Conservation (phyloP, 2,888 invertebrate species). For the Nysson spinosus region DNA sequence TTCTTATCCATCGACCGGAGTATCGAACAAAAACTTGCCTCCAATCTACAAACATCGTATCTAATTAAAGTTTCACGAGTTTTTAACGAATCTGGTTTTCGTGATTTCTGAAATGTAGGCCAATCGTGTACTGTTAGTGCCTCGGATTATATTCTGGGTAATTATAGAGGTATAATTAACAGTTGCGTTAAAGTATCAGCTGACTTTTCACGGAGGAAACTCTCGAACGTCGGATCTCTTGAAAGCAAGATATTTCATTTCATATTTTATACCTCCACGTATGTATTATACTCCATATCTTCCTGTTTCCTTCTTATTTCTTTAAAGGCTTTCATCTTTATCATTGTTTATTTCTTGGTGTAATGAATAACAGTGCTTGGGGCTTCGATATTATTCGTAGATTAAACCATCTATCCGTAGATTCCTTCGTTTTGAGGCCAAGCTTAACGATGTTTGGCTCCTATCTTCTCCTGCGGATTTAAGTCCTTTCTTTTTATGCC, state of each 20-base stretch:
- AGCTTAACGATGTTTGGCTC: slow-evolving; percentile 1
- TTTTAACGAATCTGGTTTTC: slow-evolving; percentile 3
- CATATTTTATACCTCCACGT: background rate
- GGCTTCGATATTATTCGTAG: slow-evolving; percentile 30
- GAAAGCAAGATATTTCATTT: slow-evolving; percentile 3
- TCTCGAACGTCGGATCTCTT: background rate
- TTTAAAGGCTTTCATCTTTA: background rate
- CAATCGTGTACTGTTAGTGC: background rate
- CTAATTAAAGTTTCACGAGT: background rate
- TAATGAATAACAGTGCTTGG: slow-evolving; percentile 8
- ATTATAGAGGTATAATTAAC: slow-evolving; percentile 29
- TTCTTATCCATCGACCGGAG: no score
- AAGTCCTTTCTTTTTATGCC: slow-evolving; percentile 15
- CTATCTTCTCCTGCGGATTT: no score
- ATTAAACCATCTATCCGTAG: slow-evolving; percentile 25
- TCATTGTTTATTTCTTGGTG: slow-evolving; percentile 10
- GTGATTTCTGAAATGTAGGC: slow-evolving; percentile 31
- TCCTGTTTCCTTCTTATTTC: background rate
- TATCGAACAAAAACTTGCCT: no score
- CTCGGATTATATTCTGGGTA: background rate
- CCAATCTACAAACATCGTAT: background rate
- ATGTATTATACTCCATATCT: background rate
- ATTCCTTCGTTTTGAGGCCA: slow-evolving; percentile 10
- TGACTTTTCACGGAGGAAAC: slow-evolving; percentile 5
- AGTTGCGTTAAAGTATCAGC: background rate